Evolutionary conservation across 2,888 invertebrate species (phyloP).

Genomic region (Chydorus sphaericus): DNA sequence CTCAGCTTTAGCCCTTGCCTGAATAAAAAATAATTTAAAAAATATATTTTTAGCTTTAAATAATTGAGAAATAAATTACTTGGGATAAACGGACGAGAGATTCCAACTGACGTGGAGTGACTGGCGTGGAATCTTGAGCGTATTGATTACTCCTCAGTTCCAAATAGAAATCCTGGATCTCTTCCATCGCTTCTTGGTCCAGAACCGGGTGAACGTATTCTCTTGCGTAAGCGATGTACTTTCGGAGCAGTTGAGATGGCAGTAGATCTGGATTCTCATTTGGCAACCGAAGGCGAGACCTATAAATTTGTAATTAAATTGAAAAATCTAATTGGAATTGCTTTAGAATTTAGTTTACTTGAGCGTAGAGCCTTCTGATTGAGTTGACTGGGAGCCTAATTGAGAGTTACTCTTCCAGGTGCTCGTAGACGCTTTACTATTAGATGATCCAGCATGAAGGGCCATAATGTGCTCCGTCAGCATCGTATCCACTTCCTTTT

Average conservation of each 20-base stretch:
- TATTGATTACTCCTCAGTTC: constrained; percentile 46
- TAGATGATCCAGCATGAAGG: constrained; percentile 26
- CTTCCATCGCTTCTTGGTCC: constrained; percentile 49
- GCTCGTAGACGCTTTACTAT: no score
- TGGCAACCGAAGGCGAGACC: no score
- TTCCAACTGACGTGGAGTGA: constrained; percentile 77
- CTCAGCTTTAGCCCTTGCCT: constrained; percentile 79
- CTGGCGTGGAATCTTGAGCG: constrained; percentile 50
- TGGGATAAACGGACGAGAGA: constrained; percentile 72
- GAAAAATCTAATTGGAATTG: background rate
- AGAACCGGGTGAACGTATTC: constrained; percentile 72
- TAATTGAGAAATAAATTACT: constrained; percentile 25
- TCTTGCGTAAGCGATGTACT: constrained; percentile 81
- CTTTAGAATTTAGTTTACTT: background rate
- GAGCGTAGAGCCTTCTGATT: no score
- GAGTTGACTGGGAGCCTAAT: background rate
- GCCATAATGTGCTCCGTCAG: constrained; percentile 71
- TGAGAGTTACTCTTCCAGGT: background rate
- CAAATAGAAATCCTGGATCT: constrained; percentile 64
- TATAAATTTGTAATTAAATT: background rate
- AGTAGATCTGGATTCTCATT: constrained; percentile 53
- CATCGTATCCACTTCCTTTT: constrained; percentile 54
- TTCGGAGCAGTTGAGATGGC: constrained; percentile 59
- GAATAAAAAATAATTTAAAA: constrained; percentile 11
- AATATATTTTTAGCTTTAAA: background rate